Evolutionary conservation across 2,797 vertebrate species (phyloP).

Genomic region (Ciconia nigra): DNA sequence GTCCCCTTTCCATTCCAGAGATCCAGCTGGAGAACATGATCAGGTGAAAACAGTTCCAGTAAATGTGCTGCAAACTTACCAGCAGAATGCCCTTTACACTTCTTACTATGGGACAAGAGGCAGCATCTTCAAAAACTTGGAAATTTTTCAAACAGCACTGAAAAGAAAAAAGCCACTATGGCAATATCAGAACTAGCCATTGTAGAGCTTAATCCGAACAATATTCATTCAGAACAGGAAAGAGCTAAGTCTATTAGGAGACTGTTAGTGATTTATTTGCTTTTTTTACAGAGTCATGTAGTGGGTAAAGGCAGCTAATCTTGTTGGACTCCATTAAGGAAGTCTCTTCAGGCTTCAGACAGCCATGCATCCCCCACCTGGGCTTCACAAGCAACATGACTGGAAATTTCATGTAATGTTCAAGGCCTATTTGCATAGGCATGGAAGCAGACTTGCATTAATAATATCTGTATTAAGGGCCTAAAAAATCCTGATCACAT

Average conservation of each 20-base stretch:
- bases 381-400: not conserved
- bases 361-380: not conserved
- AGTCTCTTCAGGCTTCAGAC: constrained; percentile 37
- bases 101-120: not conserved
- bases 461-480: not conserved
- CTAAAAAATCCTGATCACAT: not conserved
- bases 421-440: constrained; percentile 17
- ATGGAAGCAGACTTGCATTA: constrained; percentile 31
- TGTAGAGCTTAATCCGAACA: constrained; percentile 1
- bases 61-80: not conserved
- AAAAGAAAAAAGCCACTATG: not conserved
- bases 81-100: not conserved
- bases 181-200: not conserved
- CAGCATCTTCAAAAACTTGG: not conserved
- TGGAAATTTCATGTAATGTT: constrained; percentile 19
- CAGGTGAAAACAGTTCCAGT: not conserved
- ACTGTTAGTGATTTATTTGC: constrained; percentile 48
- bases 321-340: constrained; percentile 54
- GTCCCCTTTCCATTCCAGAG: not conserved
- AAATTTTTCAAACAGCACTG: not conserved
- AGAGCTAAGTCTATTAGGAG: constrained; percentile 46
- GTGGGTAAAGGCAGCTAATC: constrained; percentile 46
- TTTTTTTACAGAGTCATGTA: constrained; percentile 27
- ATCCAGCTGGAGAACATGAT: not conserved
- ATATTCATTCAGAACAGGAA: constrained; percentile 46